These are phyloP conservation scores for Coccyzus lansbergi DNA, from an alignment of 2,797 vertebrate genomes.

Conservation along the genomic window DNA sequence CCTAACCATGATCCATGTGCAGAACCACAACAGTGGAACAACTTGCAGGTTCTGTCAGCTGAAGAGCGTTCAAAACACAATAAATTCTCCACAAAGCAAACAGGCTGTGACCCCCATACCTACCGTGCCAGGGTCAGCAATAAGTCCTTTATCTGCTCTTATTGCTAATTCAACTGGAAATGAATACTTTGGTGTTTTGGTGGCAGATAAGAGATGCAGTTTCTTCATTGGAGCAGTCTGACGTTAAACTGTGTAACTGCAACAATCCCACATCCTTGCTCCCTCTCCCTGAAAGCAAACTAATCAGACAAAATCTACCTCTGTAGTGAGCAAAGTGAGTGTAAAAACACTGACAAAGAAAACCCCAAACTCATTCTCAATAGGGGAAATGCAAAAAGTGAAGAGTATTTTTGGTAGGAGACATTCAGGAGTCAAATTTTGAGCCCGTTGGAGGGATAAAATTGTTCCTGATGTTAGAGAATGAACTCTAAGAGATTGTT, in stretches of 20 bases:
- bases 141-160: neutral
- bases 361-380: neutral
- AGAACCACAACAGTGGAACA: neutral
- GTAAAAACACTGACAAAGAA: neutral
- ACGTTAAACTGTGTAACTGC: neutral
- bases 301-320: neutral
- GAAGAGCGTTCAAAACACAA: neutral
- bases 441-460: neutral
- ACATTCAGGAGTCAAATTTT: neutral
- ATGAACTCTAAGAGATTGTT: neutral
- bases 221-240: neutral
- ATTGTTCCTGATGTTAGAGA: neutral
- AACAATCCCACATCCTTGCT: neutral
- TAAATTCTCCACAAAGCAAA: neutral
- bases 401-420: neutral
- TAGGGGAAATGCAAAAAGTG: neutral
- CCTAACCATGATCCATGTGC: fast-evolving
- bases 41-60: neutral
- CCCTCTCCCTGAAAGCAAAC: neutral
- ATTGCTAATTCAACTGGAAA: neutral
- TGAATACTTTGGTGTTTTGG: fast-evolving
- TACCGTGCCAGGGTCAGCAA: neutral
- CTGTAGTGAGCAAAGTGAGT: neutral
- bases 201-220: neutral
- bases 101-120: neutral